Evolutionary conservation across 2,113 vertebrate genomes (phyloP), one percentile per base, ranked within the genome.

Genomic region (Struthidea cinerea): DNA sequence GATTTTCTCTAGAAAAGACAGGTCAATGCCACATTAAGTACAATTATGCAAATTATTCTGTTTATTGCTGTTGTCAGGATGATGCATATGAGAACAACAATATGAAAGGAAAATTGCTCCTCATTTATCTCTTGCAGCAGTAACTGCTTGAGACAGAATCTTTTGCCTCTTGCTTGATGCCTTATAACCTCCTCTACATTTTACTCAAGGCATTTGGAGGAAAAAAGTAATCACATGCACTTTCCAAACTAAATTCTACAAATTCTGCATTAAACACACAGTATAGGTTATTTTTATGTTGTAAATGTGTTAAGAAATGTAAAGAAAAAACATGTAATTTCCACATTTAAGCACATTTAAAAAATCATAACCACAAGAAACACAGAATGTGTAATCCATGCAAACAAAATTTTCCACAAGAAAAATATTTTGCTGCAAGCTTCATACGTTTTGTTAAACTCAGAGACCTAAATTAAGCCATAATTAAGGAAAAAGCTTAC

Each of bases 401-500:
- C 44, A 93, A 92, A 92, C 63, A 95, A 22, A n/a, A 64, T 71
- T 65, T 81, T 81, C 59, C 71, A 67, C 75, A 84, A 83, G 44
- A 57, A 93, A 75, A 91, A 71, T 76, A 71, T 95, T 93, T 88
- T 94, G 39, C 55, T 88, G 47, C 41, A 59, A 91, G 60, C 47
- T 89, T 93, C 28, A 67, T 75, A 59, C 4, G 0, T 93, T 96
- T 94, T 95, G 70, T 87, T 92, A 63, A 89, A 94, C 42, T 78
- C 13, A 23, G 76, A 79, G 46, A 52, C 47, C 56, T 93, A 94
- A 80, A 95, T 73, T 81, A 80, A 52, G 35, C 52, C 71, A 74
- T 87, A 95, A 96, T 94, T 90, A 96, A 95, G 82, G 47, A 57
- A 81, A 90, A 84, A 76, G n/a, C 92, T 95, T 91, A 83, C 82